These are phyloP conservation scores for Dynastes hyllus DNA, from an alignment of 2,888 invertebrate genomes.

Conservation along the genomic window DNA sequence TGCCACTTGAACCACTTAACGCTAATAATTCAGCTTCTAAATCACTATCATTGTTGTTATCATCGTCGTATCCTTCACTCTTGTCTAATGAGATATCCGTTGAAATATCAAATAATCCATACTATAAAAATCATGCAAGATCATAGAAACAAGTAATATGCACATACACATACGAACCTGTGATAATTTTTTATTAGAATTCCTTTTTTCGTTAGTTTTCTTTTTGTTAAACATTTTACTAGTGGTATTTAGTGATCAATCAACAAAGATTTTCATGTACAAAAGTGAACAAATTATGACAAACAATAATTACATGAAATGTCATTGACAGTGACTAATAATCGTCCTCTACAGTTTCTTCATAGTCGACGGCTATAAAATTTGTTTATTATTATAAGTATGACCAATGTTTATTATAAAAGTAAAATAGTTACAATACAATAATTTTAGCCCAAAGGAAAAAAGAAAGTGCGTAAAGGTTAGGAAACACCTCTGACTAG, in stretches of 20 bases:
- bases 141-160: background rate
- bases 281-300: background rate
- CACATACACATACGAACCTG: slow-evolving; percentile 59
- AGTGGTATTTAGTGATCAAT: background rate
- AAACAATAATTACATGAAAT: no score
- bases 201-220: slow-evolving; percentile 62
- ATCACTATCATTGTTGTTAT: slow-evolving; percentile 82
- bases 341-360: no score
- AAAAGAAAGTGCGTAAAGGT: no score
- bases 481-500: no score
- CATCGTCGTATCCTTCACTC: slow-evolving; percentile 69
- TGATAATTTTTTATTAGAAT: slow-evolving; percentile 62
- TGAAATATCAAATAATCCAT: slow-evolving; percentile 85
- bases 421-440: no score
- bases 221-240: slow-evolving; percentile 65
- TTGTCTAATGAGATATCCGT: slow-evolving; percentile 76
- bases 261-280: background rate
- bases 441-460: no score
- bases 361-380: no score
- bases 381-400: no score
- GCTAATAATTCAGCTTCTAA: slow-evolving; percentile 91
- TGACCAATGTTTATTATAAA: no score
- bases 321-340: no score
- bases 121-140: slow-evolving; percentile 71
- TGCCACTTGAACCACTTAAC: slow-evolving; percentile 73